phyloP scores from a whole-genome alignment of 2,888 invertebrate genomes.

The Drosophila conformis region DNA sequence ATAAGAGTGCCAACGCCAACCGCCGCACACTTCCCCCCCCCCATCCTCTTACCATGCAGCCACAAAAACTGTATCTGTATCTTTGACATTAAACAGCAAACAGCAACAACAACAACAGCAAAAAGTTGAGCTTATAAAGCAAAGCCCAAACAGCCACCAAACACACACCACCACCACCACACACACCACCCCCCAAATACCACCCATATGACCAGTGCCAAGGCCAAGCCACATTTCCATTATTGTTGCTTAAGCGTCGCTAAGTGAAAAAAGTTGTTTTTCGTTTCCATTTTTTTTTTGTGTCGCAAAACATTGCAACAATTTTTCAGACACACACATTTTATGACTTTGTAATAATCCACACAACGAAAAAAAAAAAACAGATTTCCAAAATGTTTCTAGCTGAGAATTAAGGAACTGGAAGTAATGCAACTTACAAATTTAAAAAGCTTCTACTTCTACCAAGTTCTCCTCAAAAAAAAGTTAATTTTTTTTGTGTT shows the following conservation, averaged over 20 bases:
- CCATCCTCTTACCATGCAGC: neutral
- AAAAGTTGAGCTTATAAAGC: constrained; percentile 60
- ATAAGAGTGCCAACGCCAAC: constrained; percentile 6
- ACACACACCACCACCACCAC: neutral
- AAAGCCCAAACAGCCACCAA: constrained; percentile 29
- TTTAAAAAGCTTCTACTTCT: neutral
- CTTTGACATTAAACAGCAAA: constrained; percentile 54
- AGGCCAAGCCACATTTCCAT: constrained; percentile 22
- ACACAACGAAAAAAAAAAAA: neutral
- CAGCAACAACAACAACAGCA: constrained; percentile 12
- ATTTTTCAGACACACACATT: constrained; percentile 15
- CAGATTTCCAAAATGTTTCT: neutral
- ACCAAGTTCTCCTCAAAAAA: neutral
- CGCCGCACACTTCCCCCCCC: neutral
- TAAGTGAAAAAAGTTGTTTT: constrained; percentile 64
- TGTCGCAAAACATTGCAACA: constrained; percentile 29
- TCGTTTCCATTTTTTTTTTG: neutral
- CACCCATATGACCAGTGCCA: neutral
- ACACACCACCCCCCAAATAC: neutral
- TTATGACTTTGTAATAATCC: constrained; percentile 6
- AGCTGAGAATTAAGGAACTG: neutral
- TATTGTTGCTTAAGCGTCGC: constrained; percentile 61
- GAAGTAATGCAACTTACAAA: neutral
- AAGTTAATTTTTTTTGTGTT: neutral
- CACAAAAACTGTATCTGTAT: constrained; percentile 39